Evolutionary conservation across 1,140 invertebrate genomes (phyloP).

Genomic region (Mamestra configurata): DNA sequence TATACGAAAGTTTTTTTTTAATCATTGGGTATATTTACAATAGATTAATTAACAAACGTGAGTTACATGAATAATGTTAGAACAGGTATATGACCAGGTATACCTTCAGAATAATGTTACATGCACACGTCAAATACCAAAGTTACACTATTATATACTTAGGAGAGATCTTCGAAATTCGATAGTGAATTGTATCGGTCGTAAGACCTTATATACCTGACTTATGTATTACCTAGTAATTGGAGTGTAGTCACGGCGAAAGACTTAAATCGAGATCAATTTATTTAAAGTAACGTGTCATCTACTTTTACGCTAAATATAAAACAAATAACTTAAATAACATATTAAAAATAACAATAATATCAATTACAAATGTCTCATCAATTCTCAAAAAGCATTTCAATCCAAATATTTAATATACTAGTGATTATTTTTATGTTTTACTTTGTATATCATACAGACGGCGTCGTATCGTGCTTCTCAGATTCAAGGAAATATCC

Average conservation of each 20-base stretch:
- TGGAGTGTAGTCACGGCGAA: conserved; percentile 57
- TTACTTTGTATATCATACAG: conserved; percentile 39
- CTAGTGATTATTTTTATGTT: conserved; percentile 19
- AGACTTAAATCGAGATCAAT: conserved; percentile 47
- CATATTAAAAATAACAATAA: conserved; percentile 42
- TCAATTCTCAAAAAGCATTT: conserved; percentile 38
- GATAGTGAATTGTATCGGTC: conserved; percentile 45
- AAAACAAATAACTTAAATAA: conserved; percentile 37
- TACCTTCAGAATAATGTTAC: conserved; percentile 64
- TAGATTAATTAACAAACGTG: conserved; percentile 86
- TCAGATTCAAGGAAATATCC: conserved; percentile 40
- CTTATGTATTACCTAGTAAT: conserved; percentile 55
- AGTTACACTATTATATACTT: conserved; percentile 60
- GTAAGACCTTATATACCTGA: conserved; percentile 3
- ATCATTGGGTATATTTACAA: conserved; percentile 87
- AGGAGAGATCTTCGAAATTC: conserved; percentile 62
- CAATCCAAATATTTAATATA: conserved; percentile 34
- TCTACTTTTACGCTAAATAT: conserved; percentile 8
- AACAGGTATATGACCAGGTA: conserved; percentile 72
- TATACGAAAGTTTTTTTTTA: conserved; percentile 85
- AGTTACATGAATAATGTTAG: conserved; percentile 83
- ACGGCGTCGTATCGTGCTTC: conserved; percentile 45
- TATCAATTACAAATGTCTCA: conserved; percentile 13
- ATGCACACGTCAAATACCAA: conserved; percentile 67
- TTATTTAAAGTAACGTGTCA: conserved; percentile 32